Percentiles rank a stretch among this genome's conserved stretches.
Evolutionary conservation across 2,113 vertebrate species (phyloP).

Genomic region (Callipepla californica): DNA sequence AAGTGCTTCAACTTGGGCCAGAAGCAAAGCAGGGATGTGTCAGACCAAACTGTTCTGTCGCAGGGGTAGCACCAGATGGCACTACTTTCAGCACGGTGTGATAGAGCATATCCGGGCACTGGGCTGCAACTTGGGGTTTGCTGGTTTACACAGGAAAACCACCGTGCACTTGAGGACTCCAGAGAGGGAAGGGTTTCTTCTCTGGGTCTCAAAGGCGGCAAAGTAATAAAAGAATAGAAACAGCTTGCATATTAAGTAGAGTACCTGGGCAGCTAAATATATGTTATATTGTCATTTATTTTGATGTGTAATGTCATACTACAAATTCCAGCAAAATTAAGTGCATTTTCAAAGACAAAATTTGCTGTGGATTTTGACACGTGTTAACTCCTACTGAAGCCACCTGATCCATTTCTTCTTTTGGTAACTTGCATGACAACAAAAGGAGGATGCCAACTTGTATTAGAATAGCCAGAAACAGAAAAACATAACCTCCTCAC

Average conservation of each 20-base stretch:
- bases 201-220: neutral
- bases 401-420: neutral
- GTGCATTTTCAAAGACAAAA: neutral
- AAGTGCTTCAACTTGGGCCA: neutral
- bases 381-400: neutral
- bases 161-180: neutral
- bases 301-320: neutral
- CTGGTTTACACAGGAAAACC: neutral
- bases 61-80: neutral
- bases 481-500: neutral
- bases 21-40: neutral
- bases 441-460: neutral
- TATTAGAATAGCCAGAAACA: neutral
- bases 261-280: neutral
- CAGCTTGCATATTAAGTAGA: neutral
- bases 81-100: neutral
- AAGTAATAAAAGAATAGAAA: accelerated
- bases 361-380: neutral
- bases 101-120: neutral
- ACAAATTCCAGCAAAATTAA: neutral
- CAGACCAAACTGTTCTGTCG: neutral
- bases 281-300: neutral
- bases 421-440: neutral
- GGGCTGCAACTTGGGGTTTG: neutral
- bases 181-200: neutral